Evolutionary conservation across 1,140 invertebrate species (phyloP), one percentile per base, ranked within the genome.

Genomic region (Arion vulgaris): DNA sequence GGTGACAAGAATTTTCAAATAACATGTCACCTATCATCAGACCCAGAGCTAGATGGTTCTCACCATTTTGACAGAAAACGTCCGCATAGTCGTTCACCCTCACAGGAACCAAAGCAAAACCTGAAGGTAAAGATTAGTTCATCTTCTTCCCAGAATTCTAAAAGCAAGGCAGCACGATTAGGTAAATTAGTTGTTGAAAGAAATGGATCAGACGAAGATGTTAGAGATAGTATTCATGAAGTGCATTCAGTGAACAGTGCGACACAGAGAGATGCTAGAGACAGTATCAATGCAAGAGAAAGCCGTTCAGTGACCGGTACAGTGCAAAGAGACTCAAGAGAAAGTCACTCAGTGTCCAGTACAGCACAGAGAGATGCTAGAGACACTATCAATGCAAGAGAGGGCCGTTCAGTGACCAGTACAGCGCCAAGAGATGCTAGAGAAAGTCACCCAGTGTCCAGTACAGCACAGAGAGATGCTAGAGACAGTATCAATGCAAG

Each of bases 161-260:
- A 57, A 57, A 23, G 17, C 51, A 4, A 5, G 15, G n/a, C 26
- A 36, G 68, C 28, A 69, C 15, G 68, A n/a, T 69, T 69, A 23
- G 68, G 68, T 69, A 69, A 69, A 69, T 34, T 69, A 69, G 32
- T 69, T 69, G 32, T 69, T 69, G 68, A 69, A n/a, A 34, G 68
- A 23, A 72, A n/a, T 28, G n/a, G 28, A 11, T 71, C 69, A 23
- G 17, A 13, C 41, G 41, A 28, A 17, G 39, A 74, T 26, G 38
- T 9, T n/a, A 74, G 39, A 45, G 36, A 39, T 13, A 26, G 5
- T 45, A 28, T 49, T 4, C 4, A 34, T 17, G 36, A n/a, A n/a
- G n/a, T n/a, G n/a, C n/a, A n/a, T n/a, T n/a, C n/a, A n/a, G n/a
- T n/a, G n/a, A n/a, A n/a, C n/a, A n/a, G n/a, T n/a, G n/a, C n/a